Base-by-base conservation (phyloP, 2,797 vertebrate genomes). In the Periophthalmus magnuspinnatus region DNA sequence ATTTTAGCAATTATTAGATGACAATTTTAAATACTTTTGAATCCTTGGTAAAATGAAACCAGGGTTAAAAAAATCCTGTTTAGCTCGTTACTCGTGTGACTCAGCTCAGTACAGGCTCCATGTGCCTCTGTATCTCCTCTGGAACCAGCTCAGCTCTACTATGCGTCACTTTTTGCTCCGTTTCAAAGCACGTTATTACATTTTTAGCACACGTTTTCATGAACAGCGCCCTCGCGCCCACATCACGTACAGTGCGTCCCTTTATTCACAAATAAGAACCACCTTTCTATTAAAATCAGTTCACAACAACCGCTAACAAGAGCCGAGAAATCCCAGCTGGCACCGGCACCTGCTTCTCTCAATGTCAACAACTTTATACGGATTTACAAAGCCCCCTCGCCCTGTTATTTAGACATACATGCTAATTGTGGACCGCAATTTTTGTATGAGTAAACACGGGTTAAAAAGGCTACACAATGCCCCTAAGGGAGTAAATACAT, bases 271-370 rank as follows among this genome's bases (percentile, higher is more conserved):
- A 71, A 71, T 9, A 64, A 21, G 55, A 62, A 77, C 55, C 48
- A 33, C 22, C 24, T 75, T 67, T 65, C 58, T 70, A 24, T 54
- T 69, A 73, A 38, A 73, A n/a, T 21, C 24, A 66, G 50, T 65
- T 16, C 45, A 59, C 69, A 47, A 7, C 50, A 66, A 54, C 4
- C 56, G 52, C 67, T 41, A 57, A 54, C 67, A 10, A 47, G 56
- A 11, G 32, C 22, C 61, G 38, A 61, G 22, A 71, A 57, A 57
- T 21, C 10, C 59, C 72, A 79, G 52, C 70, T 65, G 21, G 55
- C 32, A 74, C 64, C 55, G 58, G 64, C 72, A 83, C 67, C 19
- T 65, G 70, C 65, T 56, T 67, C 65, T 67, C 48, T 72, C 67
- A 72, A 66, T 69, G 48, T 71, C 78, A 78, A 60, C 72, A 67